Evolutionary conservation across 2,113 vertebrate genomes (phyloP), one percentile per base, ranked within the genome.

Genomic region (Nothocercus nigrocapillus): DNA sequence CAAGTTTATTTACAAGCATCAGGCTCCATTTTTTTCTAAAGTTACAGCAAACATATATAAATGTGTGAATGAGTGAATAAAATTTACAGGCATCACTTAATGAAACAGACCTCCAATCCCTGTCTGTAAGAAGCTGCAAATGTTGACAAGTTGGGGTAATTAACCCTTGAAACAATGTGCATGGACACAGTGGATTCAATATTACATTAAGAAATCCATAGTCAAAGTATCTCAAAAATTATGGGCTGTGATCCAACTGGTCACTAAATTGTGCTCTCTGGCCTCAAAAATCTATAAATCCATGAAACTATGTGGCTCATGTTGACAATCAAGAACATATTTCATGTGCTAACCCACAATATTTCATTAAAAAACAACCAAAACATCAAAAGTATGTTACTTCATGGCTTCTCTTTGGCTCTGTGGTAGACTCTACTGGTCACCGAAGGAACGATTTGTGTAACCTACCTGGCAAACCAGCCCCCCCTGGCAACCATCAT

Each of bases 31-130:
- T 81, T 12, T 63, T 86, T 72, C 64, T 86, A 51, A 86, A 34
- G 16, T 51, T 90, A 76, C 30, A 53, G 42, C 14, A 51, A 79
- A 91, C 32, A 72, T 53, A 75, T 17, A 76, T 59, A 84, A 70
- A 85, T 20, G 6, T 82, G n/a, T n/a, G n/a, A n/a, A n/a, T n/a
- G 12, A 7, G 28, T 53, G 79, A 94, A 89, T 53, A 84, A 93
- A 87, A 91, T 40, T 38, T 82, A 82, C n/a, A 76, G 66, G 17
- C 44, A 61, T 53, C 56, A 44, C 38, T 92, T 96, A 86, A 92
- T 51, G 64, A 86, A 93, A 79, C 5, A 83, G 45, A 81, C 25
- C 66, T 92, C 28, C 42, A 85, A 70, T 74, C 42, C 78, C 54
- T 2, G 16, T 28, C 66, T 96, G 21, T 42, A 85, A 81, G 36